Evolutionary conservation across 2,888 invertebrate species (phyloP).

Genomic region (Aphodius granarius): DNA sequence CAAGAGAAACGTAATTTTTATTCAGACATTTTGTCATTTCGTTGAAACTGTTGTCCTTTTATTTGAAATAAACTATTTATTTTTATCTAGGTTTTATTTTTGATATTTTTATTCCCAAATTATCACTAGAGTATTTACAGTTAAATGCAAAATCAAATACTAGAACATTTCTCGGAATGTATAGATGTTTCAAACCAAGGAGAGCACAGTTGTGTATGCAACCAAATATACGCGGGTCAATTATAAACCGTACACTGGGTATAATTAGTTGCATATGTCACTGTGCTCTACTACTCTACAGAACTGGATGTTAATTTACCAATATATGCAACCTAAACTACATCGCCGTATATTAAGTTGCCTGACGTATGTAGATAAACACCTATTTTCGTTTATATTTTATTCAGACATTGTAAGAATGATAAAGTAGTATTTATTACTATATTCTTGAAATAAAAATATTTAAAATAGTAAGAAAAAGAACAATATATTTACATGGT

Average conservation of each 20-base stretch:
- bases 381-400: not conserved
- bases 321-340: not conserved
- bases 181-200: no score
- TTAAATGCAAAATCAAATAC: no score
- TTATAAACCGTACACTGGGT: no score
- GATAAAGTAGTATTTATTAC: not conserved
- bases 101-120: no score
- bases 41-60: not conserved
- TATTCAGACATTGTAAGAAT: not conserved
- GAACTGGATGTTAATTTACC: no score
- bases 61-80: not conserved
- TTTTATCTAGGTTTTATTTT: not conserved
- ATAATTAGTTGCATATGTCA: no score
- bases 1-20: conserved; percentile 1
- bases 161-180: no score
- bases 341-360: not conserved
- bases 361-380: not conserved
- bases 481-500: not conserved
- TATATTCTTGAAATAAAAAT: not conserved
- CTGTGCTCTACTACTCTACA: no score
- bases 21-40: not conserved
- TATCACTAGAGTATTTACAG: no score
- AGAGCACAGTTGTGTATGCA: no score
- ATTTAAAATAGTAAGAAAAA: not conserved
- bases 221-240: no score